These are phyloP conservation scores for Molorchus minor DNA, from an alignment of 2,888 invertebrate species.

Conservation along the genomic window DNA sequence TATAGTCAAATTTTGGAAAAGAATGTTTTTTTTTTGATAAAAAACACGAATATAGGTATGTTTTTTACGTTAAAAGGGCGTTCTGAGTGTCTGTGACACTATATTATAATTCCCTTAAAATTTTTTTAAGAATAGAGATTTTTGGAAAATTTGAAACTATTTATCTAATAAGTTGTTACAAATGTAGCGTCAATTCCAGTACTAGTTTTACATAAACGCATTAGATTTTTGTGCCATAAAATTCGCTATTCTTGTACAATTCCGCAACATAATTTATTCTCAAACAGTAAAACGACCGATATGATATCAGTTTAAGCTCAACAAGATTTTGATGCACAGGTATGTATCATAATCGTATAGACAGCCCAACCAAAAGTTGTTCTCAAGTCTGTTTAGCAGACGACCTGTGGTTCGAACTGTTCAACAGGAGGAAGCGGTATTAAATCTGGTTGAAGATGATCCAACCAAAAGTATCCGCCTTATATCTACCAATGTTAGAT, in stretches of 20 bases:
- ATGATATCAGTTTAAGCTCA: neutral
- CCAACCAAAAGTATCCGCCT: conserved; percentile 1
- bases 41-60: no score
- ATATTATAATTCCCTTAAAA: no score
- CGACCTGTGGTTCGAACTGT: conserved; percentile 3
- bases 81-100: no score
- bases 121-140: no score
- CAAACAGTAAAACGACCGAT: neutral
- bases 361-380: neutral
- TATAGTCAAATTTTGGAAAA: no score
- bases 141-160: no score
- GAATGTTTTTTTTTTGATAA: no score
- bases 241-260: neutral
- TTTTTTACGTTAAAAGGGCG: no score
- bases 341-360: neutral
- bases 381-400: neutral
- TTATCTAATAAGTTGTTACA: no score
- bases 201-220: no score
- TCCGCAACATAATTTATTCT: neutral
- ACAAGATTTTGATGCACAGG: neutral
- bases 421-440: neutral
- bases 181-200: no score
- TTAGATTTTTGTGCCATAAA: no score
- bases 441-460: conserved; percentile 1
- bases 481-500: neutral